Percentiles rank a stretch among this genome's conserved stretches.
Conservation (phyloP, 2,888 invertebrate genomes). For the Nemotelus pantherinus region DNA sequence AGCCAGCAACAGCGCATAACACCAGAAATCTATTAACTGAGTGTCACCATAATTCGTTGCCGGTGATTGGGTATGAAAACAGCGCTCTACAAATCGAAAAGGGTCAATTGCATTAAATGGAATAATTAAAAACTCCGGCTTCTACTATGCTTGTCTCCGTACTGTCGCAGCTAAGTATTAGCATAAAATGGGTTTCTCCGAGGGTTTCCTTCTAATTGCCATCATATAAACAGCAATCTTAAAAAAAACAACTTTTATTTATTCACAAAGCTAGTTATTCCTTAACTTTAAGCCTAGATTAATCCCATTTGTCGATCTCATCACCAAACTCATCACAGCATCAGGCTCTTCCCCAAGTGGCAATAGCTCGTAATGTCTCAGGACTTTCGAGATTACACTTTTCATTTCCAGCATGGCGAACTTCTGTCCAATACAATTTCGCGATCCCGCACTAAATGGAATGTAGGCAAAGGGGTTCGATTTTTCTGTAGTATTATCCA, state of each 20-base stretch:
- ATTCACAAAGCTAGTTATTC: neutral
- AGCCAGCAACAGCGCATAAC: no score
- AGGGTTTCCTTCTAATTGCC: neutral
- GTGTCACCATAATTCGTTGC: no score
- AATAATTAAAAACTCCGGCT: no score
- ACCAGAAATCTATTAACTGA: no score
- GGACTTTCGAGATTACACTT: slow-evolving; percentile 57
- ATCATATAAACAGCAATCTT: neutral
- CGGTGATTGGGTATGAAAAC: no score
- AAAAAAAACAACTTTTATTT: neutral
- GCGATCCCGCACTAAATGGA: slow-evolving; percentile 65
- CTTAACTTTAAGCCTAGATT: slow-evolving; percentile 56
- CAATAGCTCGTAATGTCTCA: slow-evolving; percentile 57
- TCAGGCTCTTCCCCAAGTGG: slow-evolving; percentile 57
- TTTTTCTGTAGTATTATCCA: slow-evolving; percentile 62
- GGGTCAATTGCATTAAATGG: no score
- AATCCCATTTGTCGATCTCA: slow-evolving; percentile 58
- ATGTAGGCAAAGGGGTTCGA: slow-evolving; percentile 56
- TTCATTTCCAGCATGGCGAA: slow-evolving; percentile 60
- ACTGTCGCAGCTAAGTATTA: neutral
- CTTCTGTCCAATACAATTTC: slow-evolving; percentile 66
- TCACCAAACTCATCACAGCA: slow-evolving; percentile 55
- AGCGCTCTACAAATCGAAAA: no score
- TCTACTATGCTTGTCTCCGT: neutral
- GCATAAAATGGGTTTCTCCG: neutral